Percentiles rank a stretch among this genome's conserved stretches.
These are phyloP conservation scores for Pherbina coryleti DNA, from an alignment of 2,888 invertebrate species.

Conservation along the genomic window DNA sequence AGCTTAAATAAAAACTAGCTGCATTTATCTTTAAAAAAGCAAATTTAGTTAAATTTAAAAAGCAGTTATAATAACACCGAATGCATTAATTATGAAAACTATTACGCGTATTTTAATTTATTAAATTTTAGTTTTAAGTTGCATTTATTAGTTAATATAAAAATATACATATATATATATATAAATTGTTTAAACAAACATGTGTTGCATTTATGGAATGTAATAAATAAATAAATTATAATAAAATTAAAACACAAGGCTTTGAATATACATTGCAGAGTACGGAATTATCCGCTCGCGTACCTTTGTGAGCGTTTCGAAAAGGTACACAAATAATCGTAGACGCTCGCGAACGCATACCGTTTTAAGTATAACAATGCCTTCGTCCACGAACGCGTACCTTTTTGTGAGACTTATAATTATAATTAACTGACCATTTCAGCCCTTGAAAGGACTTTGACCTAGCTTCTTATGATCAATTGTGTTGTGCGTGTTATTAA, in stretches of 20 bases:
- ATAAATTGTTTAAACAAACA: conserved; percentile 1
- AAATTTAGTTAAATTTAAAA: not conserved
- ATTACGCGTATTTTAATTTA: conserved; percentile 21
- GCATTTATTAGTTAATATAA: conserved; percentile 67
- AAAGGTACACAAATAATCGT: no score
- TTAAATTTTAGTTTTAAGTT: conserved; percentile 59
- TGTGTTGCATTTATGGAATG: conserved; percentile 36
- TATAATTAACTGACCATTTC: no score
- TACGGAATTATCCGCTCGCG: no score
- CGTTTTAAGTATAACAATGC: no score
- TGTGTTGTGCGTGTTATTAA: no score
- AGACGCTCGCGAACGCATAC: no score
- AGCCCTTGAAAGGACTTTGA: no score
- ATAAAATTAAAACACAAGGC: conserved; percentile 32
- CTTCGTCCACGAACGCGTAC: no score
- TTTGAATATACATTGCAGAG: not conserved
- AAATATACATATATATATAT: not conserved
- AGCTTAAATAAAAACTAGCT: conserved; percentile 9
- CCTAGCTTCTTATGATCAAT: no score
- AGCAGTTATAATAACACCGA: not conserved
- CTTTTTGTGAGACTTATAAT: no score
- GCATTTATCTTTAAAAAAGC: not conserved
- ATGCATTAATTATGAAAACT: conserved; percentile 7
- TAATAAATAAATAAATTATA: conserved; percentile 41
- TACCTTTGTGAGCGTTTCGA: no score